Evolutionary conservation across 2,888 invertebrate genomes (phyloP).

Genomic region (Oscheius sp.): DNA sequence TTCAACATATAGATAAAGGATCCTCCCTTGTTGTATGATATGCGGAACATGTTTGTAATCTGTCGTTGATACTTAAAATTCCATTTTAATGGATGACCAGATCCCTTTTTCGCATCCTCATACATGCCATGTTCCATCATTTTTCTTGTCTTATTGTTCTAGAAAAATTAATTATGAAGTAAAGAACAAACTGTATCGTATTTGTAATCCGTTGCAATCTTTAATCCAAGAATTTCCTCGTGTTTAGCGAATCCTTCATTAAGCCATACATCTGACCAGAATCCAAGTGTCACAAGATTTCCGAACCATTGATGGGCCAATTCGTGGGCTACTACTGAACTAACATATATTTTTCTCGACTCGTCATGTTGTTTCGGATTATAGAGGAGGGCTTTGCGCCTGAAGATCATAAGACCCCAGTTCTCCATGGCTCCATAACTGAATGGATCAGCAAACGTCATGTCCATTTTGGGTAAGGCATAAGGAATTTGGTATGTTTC

Average conservation of each 20-base stretch:
- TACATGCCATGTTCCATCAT: too few species aligned
- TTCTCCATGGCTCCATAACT: not conserved
- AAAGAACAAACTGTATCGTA: slow-evolving; percentile 4
- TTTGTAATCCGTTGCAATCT: slow-evolving; percentile 41
- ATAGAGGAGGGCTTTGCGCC: not conserved
- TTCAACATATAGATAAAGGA: not conserved
- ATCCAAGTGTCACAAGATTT: not conserved
- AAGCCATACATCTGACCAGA: not conserved
- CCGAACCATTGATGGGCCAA: slow-evolving; percentile 5
- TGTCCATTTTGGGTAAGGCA: slow-evolving; percentile 85
- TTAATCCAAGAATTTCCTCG: not conserved
- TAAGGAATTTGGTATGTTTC: slow-evolving; percentile 86
- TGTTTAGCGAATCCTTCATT: not conserved
- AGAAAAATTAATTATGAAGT: too few species aligned
- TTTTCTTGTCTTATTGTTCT: too few species aligned
- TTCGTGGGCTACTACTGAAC: not conserved
- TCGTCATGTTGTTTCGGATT: too few species aligned
- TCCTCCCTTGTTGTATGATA: not conserved
- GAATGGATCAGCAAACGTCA: not conserved
- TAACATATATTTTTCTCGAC: too few species aligned
- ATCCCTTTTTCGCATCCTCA: too few species aligned
- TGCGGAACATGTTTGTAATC: not conserved
- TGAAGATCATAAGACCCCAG: not conserved
- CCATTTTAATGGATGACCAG: too few species aligned
- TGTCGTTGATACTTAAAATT: not conserved